These are phyloP conservation scores for Ciconia nigra DNA, from an alignment of 2,797 vertebrate genomes.

Conservation along the genomic window DNA sequence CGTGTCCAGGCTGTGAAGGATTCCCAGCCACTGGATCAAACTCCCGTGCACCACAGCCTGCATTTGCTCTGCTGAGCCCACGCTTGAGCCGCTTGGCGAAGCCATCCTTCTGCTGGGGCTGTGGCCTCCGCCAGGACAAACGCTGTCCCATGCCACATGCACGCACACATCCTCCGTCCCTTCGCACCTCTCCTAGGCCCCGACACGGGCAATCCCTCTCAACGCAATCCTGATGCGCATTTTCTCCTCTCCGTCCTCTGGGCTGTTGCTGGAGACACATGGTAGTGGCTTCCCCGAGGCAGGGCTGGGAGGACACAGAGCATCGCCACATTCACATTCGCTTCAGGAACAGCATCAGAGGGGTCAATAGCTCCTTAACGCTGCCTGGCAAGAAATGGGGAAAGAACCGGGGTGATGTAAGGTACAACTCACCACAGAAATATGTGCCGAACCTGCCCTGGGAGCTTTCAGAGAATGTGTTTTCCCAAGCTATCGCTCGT, in stretches of 20 bases:
- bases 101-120: not conserved
- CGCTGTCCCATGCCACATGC: not conserved
- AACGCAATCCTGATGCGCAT: rapidly evolving
- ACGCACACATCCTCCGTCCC: not conserved
- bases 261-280: not conserved
- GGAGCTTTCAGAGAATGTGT: not conserved
- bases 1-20: rapidly evolving
- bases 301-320: not conserved
- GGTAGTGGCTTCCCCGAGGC: not conserved
- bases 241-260: not conserved
- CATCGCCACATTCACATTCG: rapidly evolving
- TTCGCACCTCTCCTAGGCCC: not conserved
- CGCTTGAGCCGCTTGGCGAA: rapidly evolving
- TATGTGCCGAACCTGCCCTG: not conserved
- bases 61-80: not conserved
- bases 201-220: rapidly evolving
- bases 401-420: no score
- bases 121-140: not conserved
- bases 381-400: not conserved
- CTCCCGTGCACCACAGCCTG: not conserved
- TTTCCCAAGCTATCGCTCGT: not conserved
- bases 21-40: not conserved
- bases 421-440: not conserved
- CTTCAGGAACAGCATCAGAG: not conserved
- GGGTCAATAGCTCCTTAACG: not conserved